phyloP scores from a whole-genome alignment of 2,113 vertebrate genomes.

The Rana temporaria region DNA sequence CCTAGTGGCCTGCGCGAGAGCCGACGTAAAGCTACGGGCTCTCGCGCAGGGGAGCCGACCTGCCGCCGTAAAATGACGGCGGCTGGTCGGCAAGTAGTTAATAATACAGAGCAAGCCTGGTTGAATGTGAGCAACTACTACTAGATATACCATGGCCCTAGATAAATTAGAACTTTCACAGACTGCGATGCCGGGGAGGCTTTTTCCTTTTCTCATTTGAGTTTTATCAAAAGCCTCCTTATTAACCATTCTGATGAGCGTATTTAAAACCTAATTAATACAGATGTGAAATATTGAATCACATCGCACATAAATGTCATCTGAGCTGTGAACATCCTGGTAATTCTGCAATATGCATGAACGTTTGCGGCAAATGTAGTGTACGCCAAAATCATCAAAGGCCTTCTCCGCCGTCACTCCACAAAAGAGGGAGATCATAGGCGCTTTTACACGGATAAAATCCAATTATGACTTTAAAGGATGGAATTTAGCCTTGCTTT shows the following conservation, averaged over 20 bases:
- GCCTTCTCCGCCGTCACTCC: conserved; percentile 1
- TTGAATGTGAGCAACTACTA: too few relatives aligned
- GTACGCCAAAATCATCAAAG: conserved; percentile 48
- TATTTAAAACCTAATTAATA: conserved; percentile 24
- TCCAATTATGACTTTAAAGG: conserved; percentile 56
- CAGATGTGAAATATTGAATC: conserved; percentile 22
- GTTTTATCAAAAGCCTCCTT: not conserved
- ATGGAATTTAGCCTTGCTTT: conserved; percentile 36
- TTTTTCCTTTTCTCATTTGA: not conserved
- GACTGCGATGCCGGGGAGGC: not conserved
- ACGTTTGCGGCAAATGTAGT: conserved; percentile 7
- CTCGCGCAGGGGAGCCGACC: too few relatives aligned
- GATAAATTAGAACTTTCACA: too few relatives aligned
- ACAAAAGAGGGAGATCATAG: conserved; percentile 31
- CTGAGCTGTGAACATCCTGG: not conserved
- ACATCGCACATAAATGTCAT: conserved; percentile 30
- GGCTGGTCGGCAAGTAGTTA: too few relatives aligned
- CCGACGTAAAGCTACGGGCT: too few relatives aligned
- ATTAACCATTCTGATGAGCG: conserved; percentile 8
- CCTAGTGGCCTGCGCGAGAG: too few relatives aligned
- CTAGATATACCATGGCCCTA: too few relatives aligned
- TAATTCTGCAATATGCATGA: conserved; percentile 24
- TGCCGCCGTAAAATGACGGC: too few relatives aligned
- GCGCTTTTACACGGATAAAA: conserved; percentile 42
- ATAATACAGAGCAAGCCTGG: too few relatives aligned